Conservation (phyloP, 2,888 invertebrate genomes). For the Dysmachus trigonus region DNA sequence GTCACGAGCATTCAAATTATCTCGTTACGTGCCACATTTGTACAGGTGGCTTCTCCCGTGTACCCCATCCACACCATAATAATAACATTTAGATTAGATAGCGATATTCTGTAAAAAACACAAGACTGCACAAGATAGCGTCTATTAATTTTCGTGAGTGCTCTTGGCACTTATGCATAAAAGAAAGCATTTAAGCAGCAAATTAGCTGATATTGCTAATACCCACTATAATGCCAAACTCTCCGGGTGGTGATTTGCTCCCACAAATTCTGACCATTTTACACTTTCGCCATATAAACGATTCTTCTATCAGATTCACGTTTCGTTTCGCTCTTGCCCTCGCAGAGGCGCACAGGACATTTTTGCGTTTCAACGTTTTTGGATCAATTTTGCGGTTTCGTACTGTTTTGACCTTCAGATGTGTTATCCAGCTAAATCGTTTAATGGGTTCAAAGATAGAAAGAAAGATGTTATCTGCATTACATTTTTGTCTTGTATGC, state of each 20-base stretch:
- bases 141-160: slow-evolving; percentile 9
- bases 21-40: slow-evolving; percentile 13
- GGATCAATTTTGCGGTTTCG: background rate
- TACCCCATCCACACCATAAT: slow-evolving; percentile 15
- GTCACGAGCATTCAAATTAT: slow-evolving; percentile 24
- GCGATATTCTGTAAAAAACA: background rate
- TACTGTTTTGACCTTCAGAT: background rate
- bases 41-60: background rate
- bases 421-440: background rate
- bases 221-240: background rate
- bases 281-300: slow-evolving; percentile 4
- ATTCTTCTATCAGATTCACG: background rate
- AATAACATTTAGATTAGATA: slow-evolving; percentile 37
- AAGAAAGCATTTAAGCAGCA: background rate
- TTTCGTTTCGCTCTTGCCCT: background rate
- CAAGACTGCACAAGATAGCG: background rate
- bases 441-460: background rate
- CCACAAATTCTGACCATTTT: slow-evolving; percentile 1
- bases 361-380: background rate
- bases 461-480: background rate
- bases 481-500: background rate
- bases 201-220: slow-evolving; percentile 29
- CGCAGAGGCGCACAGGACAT: background rate
- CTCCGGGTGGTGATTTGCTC: background rate
- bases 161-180: background rate